These are phyloP conservation scores for Lycorma delicatula DNA, from an alignment of 1,140 invertebrate genomes.

Conservation along the genomic window DNA sequence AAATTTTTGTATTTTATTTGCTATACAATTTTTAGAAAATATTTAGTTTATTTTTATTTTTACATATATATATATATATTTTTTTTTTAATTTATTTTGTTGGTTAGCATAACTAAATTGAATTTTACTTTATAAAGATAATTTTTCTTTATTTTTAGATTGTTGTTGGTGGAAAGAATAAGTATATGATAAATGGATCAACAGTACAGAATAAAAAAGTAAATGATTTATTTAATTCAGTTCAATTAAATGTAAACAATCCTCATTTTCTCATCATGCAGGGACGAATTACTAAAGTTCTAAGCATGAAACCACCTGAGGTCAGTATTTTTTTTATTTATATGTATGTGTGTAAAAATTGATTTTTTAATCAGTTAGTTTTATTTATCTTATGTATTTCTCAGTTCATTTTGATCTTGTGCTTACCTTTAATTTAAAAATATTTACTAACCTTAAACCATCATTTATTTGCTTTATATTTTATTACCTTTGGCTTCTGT, in stretches of 20 bases:
- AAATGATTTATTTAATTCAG: slow-evolving; percentile 89
- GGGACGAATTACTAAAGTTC: slow-evolving; percentile 96
- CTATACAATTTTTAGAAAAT: slow-evolving; percentile 1
- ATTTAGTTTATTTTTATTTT: slow-evolving; percentile 1
- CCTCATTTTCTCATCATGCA: slow-evolving; percentile 99
- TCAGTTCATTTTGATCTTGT: too few relatives aligned
- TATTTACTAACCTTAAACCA: too few relatives aligned
- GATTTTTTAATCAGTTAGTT: too few relatives aligned
- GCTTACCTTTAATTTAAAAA: too few relatives aligned
- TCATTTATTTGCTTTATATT: too few relatives aligned
- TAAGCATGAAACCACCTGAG: slow-evolving; percentile 98
- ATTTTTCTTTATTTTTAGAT: slow-evolving; percentile 46
- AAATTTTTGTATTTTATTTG: too few relatives aligned
- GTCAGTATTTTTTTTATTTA: slow-evolving; percentile 40
- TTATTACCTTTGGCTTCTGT: too few relatives aligned
- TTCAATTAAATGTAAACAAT: slow-evolving; percentile 98
- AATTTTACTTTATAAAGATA: too few relatives aligned
- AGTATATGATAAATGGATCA: slow-evolving; percentile 92
- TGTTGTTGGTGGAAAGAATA: slow-evolving; percentile 64
- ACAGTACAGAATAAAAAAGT: slow-evolving; percentile 84
- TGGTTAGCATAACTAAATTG: too few relatives aligned
- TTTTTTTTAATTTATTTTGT: too few relatives aligned
- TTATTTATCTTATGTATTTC: too few relatives aligned
- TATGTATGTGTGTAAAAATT: too few relatives aligned
- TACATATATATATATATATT: slow-evolving; percentile 5